phyloP scores from a whole-genome alignment of 1,140 invertebrate genomes.

The Rhyacophila brunnea region DNA sequence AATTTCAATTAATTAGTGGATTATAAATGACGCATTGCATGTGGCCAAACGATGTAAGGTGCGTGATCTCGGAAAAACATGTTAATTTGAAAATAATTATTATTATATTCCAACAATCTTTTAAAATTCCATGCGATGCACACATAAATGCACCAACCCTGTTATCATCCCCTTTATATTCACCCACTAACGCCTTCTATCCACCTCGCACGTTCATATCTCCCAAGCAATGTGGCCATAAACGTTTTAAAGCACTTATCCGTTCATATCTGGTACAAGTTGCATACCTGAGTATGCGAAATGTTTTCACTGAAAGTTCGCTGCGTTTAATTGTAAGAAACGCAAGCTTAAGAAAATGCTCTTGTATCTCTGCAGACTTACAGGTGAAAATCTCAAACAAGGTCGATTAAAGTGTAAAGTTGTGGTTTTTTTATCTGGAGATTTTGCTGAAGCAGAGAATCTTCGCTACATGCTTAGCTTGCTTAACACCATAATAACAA shows the following conservation, averaged over 20 bases:
- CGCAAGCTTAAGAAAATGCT: conserved; percentile 11
- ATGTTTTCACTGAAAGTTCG: conserved; percentile 22
- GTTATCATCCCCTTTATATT: background rate
- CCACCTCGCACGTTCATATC: conserved; percentile 19
- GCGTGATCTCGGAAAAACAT: too few relatives aligned
- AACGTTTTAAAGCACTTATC: conserved; percentile 32
- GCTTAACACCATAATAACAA: too few relatives aligned
- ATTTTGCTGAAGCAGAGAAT: background rate
- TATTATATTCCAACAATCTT: too few relatives aligned
- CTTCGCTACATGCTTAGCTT: background rate
- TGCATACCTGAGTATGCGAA: conserved; percentile 16
- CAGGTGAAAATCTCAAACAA: conserved; percentile 13
- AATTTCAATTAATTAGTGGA: too few relatives aligned
- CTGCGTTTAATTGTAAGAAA: conserved; percentile 26
- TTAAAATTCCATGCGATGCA: too few relatives aligned
- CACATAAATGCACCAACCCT: too few relatives aligned
- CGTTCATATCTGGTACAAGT: conserved; percentile 19
- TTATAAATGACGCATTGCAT: too few relatives aligned
- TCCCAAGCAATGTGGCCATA: conserved; percentile 31
- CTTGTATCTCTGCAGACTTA: conserved; percentile 10
- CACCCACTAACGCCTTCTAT: background rate
- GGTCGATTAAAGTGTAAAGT: conserved; percentile 12
- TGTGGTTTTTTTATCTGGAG: too few relatives aligned
- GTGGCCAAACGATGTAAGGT: too few relatives aligned
- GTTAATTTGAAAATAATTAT: too few relatives aligned